Base-by-base conservation (phyloP, 2,888 invertebrate species). In the Plemyria rubiginata region DNA sequence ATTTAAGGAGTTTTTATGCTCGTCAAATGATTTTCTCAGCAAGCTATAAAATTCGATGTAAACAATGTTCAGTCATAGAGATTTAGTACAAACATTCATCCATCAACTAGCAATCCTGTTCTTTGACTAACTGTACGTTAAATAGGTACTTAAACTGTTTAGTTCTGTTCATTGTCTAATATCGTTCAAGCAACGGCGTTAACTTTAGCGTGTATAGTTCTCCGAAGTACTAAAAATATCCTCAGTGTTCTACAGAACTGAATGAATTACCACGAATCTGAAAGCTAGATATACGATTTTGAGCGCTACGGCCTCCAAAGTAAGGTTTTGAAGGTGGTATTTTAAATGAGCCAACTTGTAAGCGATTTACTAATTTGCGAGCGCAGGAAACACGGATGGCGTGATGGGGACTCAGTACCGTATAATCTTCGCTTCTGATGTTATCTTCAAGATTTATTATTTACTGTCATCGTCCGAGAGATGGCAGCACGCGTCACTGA, bases 361-460 rank as follows among this genome's bases (percentile, higher is more conserved):
- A 79, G 80, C 84, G 84, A 83, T 87, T 85, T 82, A 87, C 90
- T 91, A 92, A 92, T 92, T 92, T 92, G 91, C 88, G 77, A 74
- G 80, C 80, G 85, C 92, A 91, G 92, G 92, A 92, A 92, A 87
- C 81, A 91, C 88, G 92, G 91, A 86, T 91, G 89, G 89, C 84
- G 85, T 90, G 87, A 82, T 87, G 86, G 82, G 83, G 86, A 85
- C 85, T 83, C 86, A 86, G 81, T 78, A 86, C 85, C 92, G 92
- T 92, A 87, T 92, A 92, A 92, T 92, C 91, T 90, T 84, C 77
- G 82, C 83, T 84, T 90, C 86, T 89, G 92, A 92, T 92, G 88
- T 92, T 92, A 92, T 92, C 92, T 78, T 54, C 22, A 83, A 87
- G 92, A 92, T 92, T 92, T 92, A 92, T 92, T 91, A 87, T 85